These are phyloP conservation scores for Drosophila yooni DNA, from an alignment of 2,888 invertebrate species.

Conservation along the genomic window DNA sequence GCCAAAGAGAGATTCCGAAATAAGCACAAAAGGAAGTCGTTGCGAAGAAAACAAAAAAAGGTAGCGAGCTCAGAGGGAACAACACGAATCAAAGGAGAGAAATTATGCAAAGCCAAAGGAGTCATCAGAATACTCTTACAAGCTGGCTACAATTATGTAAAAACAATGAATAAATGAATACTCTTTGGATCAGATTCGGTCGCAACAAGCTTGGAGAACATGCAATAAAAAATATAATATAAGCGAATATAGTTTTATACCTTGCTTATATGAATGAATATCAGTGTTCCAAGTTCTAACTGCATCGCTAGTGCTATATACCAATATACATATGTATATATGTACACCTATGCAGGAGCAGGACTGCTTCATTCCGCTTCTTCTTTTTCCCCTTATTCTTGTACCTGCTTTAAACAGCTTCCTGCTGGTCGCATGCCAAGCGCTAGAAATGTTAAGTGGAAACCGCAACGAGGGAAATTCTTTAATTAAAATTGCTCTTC, in stretches of 20 bases:
- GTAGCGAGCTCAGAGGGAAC: conserved; percentile 7
- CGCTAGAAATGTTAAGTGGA: conserved; percentile 41
- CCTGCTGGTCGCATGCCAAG: conserved; percentile 20
- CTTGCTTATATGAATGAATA: background rate
- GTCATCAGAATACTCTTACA: conserved; percentile 24
- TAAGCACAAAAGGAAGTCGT: conserved; percentile 56
- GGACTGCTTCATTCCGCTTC: background rate
- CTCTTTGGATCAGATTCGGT: background rate
- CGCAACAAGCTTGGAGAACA: background rate
- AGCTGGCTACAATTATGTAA: background rate
- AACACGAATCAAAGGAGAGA: conserved; percentile 18
- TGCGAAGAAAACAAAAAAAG: conserved; percentile 19
- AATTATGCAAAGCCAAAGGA: background rate
- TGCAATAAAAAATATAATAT: background rate
- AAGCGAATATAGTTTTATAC: background rate
- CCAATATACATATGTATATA: background rate
- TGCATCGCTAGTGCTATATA: background rate
- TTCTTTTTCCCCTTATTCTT: background rate
- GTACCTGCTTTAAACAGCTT: background rate
- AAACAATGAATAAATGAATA: background rate
- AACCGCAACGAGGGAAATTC: conserved; percentile 58
- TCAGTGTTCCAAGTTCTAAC: background rate
- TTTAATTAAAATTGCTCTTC: conserved; percentile 70
- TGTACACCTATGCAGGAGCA: background rate
- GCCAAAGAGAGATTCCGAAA: conserved; percentile 44